A percentile compares a stretch with the other conserved stretches of the same genome.
These are phyloP conservation scores for Drosophila rufa DNA, from an alignment of 1,140 invertebrate genomes.

Conservation along the genomic window DNA sequence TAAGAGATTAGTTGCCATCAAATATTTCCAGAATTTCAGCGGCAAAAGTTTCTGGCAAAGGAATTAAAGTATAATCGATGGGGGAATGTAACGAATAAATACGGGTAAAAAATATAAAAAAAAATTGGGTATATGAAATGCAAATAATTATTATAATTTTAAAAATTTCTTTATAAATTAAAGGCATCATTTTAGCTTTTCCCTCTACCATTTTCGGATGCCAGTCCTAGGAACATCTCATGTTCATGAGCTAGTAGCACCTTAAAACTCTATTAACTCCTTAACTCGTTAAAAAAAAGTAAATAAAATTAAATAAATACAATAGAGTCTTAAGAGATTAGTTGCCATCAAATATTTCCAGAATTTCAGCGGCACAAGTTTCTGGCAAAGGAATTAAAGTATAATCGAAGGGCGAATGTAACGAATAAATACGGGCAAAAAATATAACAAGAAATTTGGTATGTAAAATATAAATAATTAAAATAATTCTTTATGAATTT, in stretches of 20 bases:
- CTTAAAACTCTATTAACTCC: too few relatives aligned
- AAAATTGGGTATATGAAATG: too few relatives aligned
- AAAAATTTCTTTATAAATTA: too few relatives aligned
- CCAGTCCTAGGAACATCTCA: too few relatives aligned
- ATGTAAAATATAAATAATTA: too few relatives aligned
- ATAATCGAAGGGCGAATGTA: neutral
- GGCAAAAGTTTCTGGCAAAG: conserved; percentile 45
- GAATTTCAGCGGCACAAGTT: conserved; percentile 60
- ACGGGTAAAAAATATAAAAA: neutral
- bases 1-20: conserved; percentile 79
- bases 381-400: conserved; percentile 2
- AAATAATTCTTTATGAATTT: too few relatives aligned
- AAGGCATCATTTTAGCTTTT: too few relatives aligned
- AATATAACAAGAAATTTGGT: neutral
- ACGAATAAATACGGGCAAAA: too few relatives aligned
- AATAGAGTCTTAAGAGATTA: conserved; percentile 83
- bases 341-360: conserved; percentile 73
- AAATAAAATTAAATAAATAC: neutral
- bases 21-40: conserved; percentile 65
- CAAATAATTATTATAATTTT: too few relatives aligned
- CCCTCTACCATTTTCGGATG: too few relatives aligned
- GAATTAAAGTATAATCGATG: conserved; percentile 3
- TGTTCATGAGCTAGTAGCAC: too few relatives aligned
- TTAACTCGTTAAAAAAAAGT: too few relatives aligned
- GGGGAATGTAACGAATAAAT: neutral